Evolutionary conservation across 2,113 vertebrate species (phyloP), one percentile per base, ranked within the genome.

Genomic region (Egretta garzetta): DNA sequence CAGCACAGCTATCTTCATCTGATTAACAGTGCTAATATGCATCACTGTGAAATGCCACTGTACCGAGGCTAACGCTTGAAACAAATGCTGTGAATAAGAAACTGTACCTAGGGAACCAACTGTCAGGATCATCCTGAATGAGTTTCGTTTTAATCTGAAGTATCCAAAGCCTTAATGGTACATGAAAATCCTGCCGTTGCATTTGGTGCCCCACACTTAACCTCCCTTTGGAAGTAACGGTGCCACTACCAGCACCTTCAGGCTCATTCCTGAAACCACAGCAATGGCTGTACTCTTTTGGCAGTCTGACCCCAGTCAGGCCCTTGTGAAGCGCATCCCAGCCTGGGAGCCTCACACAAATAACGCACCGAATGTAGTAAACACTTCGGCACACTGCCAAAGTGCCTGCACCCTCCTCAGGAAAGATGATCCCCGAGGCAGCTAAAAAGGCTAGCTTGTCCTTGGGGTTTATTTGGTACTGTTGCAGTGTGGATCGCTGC

Each of bases 401-500:
- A 58, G 19, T 8, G 16, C 30, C 50, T 70, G 26, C n/a, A 24
- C 26, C n/a, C 41, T 80, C 8, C 1, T 35, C 26, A 49, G 37
- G 27, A 39, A 88, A 77, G 50, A 21, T 12, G 32, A 84, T 47
- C 53, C 67, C 58, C 30, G 49, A 32, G n/a, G 79, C 71, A 64
- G 63, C 41, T 80, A 18, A 33, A 82, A 27, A 55, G 37, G 50
- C 63, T 77, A 14, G 9, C 12, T 28, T n/a, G n/a, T 33, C 75
- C 66, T 77, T 53, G 71, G 73, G 41, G 28, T 90, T 49, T 52
- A 43, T 52, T 26, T 68, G 41, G 63, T 33, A 3, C 30, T 13
- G 52, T 1, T 82, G 56, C 39, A 52, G 6, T 9, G 24, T 0
- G 0, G 30, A 56, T 41, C 1, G 2, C 68, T 22, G 28, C 6